Evolutionary conservation across 1,140 invertebrate genomes (phyloP), one percentile per base, ranked within the genome.

Genomic region (Drosophila albomicans): DNA sequence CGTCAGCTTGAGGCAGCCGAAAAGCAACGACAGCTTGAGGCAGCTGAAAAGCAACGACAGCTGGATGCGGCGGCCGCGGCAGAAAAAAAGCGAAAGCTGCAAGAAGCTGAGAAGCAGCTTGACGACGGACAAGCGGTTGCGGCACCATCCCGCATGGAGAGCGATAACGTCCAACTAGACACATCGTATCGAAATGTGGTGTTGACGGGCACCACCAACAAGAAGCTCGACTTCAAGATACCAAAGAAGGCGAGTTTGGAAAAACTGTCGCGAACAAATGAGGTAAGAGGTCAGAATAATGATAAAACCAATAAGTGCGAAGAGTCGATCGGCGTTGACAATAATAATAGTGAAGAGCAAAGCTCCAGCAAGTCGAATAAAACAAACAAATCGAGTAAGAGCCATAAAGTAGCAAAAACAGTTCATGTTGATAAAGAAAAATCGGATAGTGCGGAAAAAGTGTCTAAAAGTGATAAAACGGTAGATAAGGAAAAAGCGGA

Each of bases 161-260:
- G 5, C 35, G 51, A 54, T n/a, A 54, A 41, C 16, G 52, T 57
- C 1, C 73, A 80, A 5, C 52, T 87, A 8, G 85, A 88, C 8
- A 88, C 81, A 5, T 84, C 78, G 3, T 89, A 84, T 68, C 58
- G 84, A 3, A 75, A 45, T 62, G 35, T 56, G 10, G 10, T 30
- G 6, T 20, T 25, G 0, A 25, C 32, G 41, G 6, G 49, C 1
- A 32, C 54, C 1, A 16, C 58, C 4, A 38, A 43, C 0, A 82
- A 80, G 25, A 87, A 82, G 45, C 64, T 80, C 3, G 63, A 63
- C 7, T 88, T 84, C 10, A 79, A 79, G 1, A 88, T 88, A 56
- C 84, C 84, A 0, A 87, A 87, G 4, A 87, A 80, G 35, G 25
- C 52, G 1, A 15, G 5, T 8, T 4, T 43, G 7, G 25, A 46